phyloP scores from a whole-genome alignment of 2,797 vertebrate genomes.

The Urophycis tenuis region DNA sequence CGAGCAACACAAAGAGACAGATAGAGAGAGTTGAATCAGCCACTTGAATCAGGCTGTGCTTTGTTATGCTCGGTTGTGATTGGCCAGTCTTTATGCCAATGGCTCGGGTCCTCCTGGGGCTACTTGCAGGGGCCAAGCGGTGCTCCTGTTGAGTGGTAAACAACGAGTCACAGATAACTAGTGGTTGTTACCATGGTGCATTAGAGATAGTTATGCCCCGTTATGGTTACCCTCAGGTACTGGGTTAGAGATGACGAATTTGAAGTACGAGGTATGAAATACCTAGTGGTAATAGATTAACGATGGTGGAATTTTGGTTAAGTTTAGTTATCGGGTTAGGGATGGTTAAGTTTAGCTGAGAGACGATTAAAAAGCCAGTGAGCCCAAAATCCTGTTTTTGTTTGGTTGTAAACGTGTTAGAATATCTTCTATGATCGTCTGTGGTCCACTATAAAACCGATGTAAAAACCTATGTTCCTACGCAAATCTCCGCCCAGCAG shows the following conservation, averaged over 20 bases:
- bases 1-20: background rate
- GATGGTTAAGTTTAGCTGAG: background rate
- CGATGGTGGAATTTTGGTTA: background rate
- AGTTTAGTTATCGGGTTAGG: background rate
- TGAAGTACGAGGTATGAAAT: too few species aligned
- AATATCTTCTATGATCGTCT: background rate
- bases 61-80: background rate
- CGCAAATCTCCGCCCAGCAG: background rate
- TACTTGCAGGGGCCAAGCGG: background rate
- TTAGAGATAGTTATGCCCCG: background rate
- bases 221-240: background rate
- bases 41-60: slow-evolving; percentile 4
- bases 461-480: background rate
- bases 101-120: background rate
- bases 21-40: slow-evolving; percentile 5
- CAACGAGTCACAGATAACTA: background rate
- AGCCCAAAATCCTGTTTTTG: background rate
- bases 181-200: slow-evolving; percentile 1
- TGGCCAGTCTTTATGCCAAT: background rate
- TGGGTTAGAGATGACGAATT: background rate
- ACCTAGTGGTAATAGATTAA: background rate
- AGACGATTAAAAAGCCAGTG: background rate
- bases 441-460: background rate
- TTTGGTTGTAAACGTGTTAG: background rate
- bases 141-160: background rate